Evolutionary conservation across 1,140 invertebrate species (phyloP), one percentile per base, ranked within the genome.

Genomic region (Tetramorium alpestre): DNA sequence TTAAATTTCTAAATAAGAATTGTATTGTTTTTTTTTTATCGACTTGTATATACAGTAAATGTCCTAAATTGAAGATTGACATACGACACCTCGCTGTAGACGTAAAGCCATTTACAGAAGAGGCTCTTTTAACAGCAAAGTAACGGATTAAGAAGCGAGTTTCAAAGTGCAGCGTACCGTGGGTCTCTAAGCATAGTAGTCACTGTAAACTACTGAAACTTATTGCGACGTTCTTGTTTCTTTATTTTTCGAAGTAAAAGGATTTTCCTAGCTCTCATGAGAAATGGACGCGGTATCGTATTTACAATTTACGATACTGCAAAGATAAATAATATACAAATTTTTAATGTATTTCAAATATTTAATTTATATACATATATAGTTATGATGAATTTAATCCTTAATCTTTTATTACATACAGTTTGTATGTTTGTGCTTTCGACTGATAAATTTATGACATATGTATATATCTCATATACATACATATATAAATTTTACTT

Each of bases 91-190:
- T 41, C 1, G 44, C 8, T 11, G 28, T 41, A 1, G 11, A 64
- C 38, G 41, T 73, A 58, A 51, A 82, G 47, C 22, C 8, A 51
- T 41, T 18, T 38, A 7, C 16, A 7, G 65, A 87, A 70, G 47
- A 51, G 72, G 25, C 47, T 60, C 75, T 56, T 87, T 28, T 65
- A 41, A 84, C 18, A 84, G 47, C 6, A 54, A 87, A 84, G 13
- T 70, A 56, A 54, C 38, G 33, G 33, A 47, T 64, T 56, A 70
- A 87, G 56, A 69, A 47, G 3, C 65, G 25, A 44, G 16, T 44
- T n/a, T 69, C 44, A 56, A 87, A 62, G 8, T 41, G 25, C 13
- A 81, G 56, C 78, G 56, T 70, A 38, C 5, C 41, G 16, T 16
- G 33, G n/a, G 18, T 69, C n/a, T 41, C 7, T 28, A 44, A 67